Evolutionary conservation across 1,140 invertebrate genomes (phyloP).

Genomic region (Cyclina sinensis): DNA sequence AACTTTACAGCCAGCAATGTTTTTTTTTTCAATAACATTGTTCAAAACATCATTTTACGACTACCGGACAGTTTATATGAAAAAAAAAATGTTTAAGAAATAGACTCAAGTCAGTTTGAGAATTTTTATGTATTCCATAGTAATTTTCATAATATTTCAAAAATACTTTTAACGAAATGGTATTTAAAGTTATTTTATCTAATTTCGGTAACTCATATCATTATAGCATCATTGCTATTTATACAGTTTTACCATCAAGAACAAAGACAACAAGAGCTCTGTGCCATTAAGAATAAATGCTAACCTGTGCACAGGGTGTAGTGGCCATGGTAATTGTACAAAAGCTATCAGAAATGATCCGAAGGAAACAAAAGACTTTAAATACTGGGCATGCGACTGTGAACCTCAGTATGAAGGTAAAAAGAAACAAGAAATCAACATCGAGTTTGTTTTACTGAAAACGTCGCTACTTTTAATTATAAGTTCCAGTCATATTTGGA

Average conservation of each 20-base stretch:
- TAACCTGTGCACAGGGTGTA: neutral
- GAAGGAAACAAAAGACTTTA: neutral
- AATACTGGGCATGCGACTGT: neutral
- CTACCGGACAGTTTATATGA: neutral
- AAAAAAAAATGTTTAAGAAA: neutral
- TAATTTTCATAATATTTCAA: neutral
- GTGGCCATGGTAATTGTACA: neutral
- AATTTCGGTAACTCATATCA: too few relatives aligned
- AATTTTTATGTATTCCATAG: neutral
- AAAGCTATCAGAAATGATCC: neutral
- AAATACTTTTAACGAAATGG: neutral
- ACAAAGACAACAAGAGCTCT: neutral
- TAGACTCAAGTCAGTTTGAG: neutral
- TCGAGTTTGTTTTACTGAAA: too few relatives aligned
- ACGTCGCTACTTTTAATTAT: too few relatives aligned
- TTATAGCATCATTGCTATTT: neutral
- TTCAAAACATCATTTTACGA: too few relatives aligned
- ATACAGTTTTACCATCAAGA: neutral
- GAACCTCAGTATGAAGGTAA: slow-evolving; percentile 8
- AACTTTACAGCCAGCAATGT: too few relatives aligned
- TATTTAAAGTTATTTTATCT: neutral
- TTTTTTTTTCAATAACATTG: too few relatives aligned
- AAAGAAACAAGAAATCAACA: too few relatives aligned
- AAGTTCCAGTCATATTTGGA: too few relatives aligned
- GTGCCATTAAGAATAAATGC: neutral